Percentiles rank a stretch among this genome's conserved stretches.
Conservation (phyloP, 2,113 vertebrate genomes). For the Cochlearius cochlearius region DNA sequence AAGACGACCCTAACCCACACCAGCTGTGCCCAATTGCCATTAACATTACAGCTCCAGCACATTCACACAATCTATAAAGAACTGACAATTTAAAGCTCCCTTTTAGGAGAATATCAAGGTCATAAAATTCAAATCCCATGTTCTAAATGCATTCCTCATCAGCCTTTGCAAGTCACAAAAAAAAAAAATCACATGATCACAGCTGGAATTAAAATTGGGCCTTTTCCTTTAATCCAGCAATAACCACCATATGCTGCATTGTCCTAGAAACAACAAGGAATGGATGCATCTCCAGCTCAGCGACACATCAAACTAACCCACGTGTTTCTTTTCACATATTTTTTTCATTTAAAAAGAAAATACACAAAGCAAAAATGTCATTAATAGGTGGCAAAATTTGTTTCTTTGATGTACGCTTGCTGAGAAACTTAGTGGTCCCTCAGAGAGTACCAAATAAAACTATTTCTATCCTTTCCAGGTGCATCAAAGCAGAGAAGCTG, state of each 20-base stretch:
- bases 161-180: neutral
- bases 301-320: neutral
- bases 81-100: neutral
- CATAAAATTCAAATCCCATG: slow-evolving; percentile 35
- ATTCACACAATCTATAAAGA: neutral
- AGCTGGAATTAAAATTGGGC: slow-evolving; percentile 10
- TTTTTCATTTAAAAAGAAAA: neutral
- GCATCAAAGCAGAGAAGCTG: neutral
- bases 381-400: neutral
- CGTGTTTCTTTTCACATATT: neutral
- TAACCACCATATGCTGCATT: slow-evolving; percentile 23
- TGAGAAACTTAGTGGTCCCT: neutral
- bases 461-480: neutral
- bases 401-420: neutral
- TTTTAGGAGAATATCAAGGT: slow-evolving; percentile 27
- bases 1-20: slow-evolving; percentile 7
- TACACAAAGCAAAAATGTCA: neutral
- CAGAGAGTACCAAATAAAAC: neutral
- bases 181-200: neutral
- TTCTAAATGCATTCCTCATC: slow-evolving; percentile 35
- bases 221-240: slow-evolving; percentile 29
- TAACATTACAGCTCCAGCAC: neutral
- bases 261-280: neutral
- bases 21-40: neutral
- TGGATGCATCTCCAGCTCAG: neutral